Conservation (phyloP, 2,888 invertebrate genomes). For the Drosophila peninsularis region DNA sequence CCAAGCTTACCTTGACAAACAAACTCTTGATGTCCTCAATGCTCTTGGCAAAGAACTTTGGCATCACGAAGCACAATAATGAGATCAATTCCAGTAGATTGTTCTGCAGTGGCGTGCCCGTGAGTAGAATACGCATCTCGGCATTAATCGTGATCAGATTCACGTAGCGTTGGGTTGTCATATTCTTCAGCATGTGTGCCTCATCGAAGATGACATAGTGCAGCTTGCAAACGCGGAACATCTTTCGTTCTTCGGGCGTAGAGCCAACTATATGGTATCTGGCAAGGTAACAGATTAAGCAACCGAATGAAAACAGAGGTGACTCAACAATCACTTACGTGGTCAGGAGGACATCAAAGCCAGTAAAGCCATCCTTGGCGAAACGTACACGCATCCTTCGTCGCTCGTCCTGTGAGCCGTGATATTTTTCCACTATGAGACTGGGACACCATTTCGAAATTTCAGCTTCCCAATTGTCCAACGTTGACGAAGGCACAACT, state of each 20-base stretch:
- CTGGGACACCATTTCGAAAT: conserved; percentile 91
- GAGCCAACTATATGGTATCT: conserved; percentile 86
- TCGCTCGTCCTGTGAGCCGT: conserved; percentile 94
- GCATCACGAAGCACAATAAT: conserved; percentile 97
- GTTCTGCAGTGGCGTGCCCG: conserved; percentile 98
- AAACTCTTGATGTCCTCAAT: conserved; percentile 94
- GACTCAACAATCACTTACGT: conserved; percentile 87
- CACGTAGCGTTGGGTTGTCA: conserved; percentile 95
- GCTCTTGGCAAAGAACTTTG: conserved; percentile 95
- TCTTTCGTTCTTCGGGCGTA: conserved; percentile 94
- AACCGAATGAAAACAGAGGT: background rate
- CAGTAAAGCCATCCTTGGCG: conserved; percentile 89
- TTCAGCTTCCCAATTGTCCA: conserved; percentile 95
- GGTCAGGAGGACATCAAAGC: conserved; percentile 93
- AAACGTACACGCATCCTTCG: conserved; percentile 91
- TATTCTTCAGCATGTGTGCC: conserved; percentile 99
- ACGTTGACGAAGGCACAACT: conserved; percentile 97
- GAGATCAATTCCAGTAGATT: conserved; percentile 98
- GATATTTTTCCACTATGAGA: conserved; percentile 93
- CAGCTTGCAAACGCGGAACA: conserved; percentile 94
- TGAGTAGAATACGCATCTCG: conserved; percentile 93
- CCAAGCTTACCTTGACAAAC: conserved; percentile 89
- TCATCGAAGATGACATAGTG: conserved; percentile 98
- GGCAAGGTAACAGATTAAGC: conserved; percentile 15
- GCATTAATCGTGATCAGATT: conserved; percentile 95